Evolutionary conservation across 2,113 vertebrate species (phyloP).

Genomic region (Corythaixoides concolor): DNA sequence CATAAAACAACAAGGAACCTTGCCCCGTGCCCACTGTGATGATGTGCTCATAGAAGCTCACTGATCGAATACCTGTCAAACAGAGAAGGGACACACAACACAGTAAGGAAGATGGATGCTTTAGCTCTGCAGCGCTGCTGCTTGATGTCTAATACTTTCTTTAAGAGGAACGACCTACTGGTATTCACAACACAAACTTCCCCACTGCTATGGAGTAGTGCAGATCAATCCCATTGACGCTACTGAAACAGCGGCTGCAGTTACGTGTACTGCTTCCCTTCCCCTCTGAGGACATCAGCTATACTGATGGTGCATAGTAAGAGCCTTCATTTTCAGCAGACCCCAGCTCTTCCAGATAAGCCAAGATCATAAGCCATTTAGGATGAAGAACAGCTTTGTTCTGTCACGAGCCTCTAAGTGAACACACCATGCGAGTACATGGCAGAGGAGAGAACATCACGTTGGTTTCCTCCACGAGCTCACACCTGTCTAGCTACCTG

Average conservation of each 20-base stretch:
- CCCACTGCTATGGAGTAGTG: background rate
- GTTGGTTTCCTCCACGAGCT: background rate
- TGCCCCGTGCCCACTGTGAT: slow-evolving; percentile 97
- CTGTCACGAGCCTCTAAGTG: background rate
- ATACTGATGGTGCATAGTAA: fast-evolving
- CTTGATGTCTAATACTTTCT: background rate
- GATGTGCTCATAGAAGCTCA: slow-evolving; percentile 98
- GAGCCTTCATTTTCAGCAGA: background rate
- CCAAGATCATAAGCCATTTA: background rate
- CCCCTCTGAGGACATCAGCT: background rate
- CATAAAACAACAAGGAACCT: slow-evolving; percentile 94
- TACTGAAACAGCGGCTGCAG: background rate
- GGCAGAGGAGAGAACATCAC: background rate
- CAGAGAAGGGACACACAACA: background rate
- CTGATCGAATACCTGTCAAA: slow-evolving; percentile 89
- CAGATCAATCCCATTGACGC: background rate
- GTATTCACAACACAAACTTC: background rate
- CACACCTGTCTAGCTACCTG: background rate
- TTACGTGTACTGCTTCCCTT: background rate
- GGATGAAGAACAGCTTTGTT: background rate
- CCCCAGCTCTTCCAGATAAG: background rate
- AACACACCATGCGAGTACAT: fast-evolving
- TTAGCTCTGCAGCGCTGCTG: background rate
- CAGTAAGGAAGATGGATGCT: background rate
- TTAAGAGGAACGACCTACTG: background rate